Evolutionary conservation across 2,113 vertebrate species (phyloP), one percentile per base, ranked within the genome.

Genomic region (Andinoacara biseriatus): DNA sequence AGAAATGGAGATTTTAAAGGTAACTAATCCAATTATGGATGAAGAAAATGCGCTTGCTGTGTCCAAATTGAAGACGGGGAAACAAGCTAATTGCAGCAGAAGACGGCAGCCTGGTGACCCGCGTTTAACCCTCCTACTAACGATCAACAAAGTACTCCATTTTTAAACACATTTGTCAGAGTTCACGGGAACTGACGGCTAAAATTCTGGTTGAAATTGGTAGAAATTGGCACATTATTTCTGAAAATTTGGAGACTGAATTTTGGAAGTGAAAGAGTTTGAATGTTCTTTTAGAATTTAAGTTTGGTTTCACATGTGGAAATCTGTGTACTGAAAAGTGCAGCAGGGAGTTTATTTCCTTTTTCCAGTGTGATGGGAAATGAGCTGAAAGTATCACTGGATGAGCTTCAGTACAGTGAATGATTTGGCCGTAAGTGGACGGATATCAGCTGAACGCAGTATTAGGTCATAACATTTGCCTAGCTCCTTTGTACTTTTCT

Each of bases 11-110:
- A 80, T 81, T 86, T 88, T 85, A 85, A 78, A 85, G 76, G 79
- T 78, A 90, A 88, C 81, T 78, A 57, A 89, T 87, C 85, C 81
- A 82, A 87, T 89, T 91, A 91, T 22, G 29, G 58, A 15, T 54
- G 58, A 60, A 58, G 78, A 22, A 87, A 78, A 82, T 52, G 75
- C 18, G 75, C 4, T 26, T 22, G 2, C 58, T 26, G 58, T 38
- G 61, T 76, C 49, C 24, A 59, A 10, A 35, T 78, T 54, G 85
- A 58, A 78, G 79, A 65, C 33, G 14, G 56, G 33, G 80, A 86
- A 89, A 78, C 22, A 56, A 62, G 82, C 35, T 80, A 74, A 80
- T 83, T 74, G 80, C 58, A 3, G 57, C 20, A 60, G 82, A 69
- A 81, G 58, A 65, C 86, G 69, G 74, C 74, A 1, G 13, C 40